Percentiles rank a stretch among this genome's conserved stretches.
These are phyloP conservation scores for Microctenopoma lineatum DNA, from an alignment of 2,797 vertebrate species.

Conservation along the genomic window DNA sequence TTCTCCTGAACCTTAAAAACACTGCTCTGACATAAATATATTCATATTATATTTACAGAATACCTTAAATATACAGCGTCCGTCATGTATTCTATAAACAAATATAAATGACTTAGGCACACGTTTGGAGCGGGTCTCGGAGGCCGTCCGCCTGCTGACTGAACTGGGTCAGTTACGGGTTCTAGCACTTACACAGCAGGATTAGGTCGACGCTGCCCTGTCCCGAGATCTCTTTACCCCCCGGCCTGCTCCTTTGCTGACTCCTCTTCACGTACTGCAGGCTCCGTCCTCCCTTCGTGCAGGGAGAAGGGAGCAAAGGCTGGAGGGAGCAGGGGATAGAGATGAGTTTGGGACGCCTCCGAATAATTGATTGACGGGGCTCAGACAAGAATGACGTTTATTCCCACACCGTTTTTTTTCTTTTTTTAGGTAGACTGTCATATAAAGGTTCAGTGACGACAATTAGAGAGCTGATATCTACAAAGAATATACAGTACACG, in stretches of 20 bases:
- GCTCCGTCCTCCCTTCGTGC: constrained; percentile 12
- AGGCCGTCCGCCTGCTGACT: constrained; percentile 44
- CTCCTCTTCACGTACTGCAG: constrained; percentile 44
- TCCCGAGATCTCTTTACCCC: constrained; percentile 1
- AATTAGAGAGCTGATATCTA: constrained; percentile 76
- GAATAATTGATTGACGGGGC: neutral
- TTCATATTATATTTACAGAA: constrained; percentile 87
- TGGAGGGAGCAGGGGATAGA: constrained; percentile 5
- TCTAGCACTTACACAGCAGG: too few species aligned
- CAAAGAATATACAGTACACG: constrained; percentile 76
- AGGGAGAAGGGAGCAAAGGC: constrained; percentile 30
- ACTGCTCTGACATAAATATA: constrained; percentile 80
- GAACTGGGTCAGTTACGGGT: too few species aligned
- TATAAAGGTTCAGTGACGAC: constrained; percentile 67
- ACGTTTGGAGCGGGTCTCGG: constrained; percentile 61
- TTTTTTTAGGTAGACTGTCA: constrained; percentile 50
- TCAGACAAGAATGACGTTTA: constrained; percentile 29
- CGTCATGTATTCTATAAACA: constrained; percentile 82
- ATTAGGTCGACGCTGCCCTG: too few species aligned
- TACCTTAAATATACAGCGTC: constrained; percentile 80
- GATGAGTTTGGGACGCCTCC: constrained; percentile 26
- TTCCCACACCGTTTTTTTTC: constrained; percentile 28
- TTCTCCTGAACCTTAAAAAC: constrained; percentile 79
- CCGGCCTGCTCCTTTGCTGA: constrained; percentile 9
- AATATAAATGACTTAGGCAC: constrained; percentile 84